Evolutionary conservation across 2,888 invertebrate genomes (phyloP).

Genomic region (Mesopsocus fuscifrons): DNA sequence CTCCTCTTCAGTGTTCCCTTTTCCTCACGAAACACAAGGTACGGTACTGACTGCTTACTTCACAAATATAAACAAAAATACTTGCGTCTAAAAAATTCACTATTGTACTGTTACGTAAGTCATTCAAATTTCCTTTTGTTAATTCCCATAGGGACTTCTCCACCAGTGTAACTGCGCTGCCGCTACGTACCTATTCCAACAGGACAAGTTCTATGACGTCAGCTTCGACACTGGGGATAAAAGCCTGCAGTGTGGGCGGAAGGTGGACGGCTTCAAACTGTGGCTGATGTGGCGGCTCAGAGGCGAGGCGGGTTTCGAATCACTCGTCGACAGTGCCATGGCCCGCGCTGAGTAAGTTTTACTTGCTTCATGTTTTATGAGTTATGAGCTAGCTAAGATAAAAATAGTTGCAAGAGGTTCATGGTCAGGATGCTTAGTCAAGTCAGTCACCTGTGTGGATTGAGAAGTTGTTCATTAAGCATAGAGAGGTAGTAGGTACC

Average conservation of each 20-base stretch:
- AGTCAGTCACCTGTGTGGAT: too few species aligned
- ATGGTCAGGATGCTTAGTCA: too few species aligned
- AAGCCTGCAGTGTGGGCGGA: slow-evolving; percentile 80
- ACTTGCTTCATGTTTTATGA: not conserved
- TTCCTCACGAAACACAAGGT: slow-evolving; percentile 40
- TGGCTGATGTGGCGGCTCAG: slow-evolving; percentile 86
- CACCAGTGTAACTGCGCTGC: slow-evolving; percentile 48
- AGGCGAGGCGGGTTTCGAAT: slow-evolving; percentile 38
- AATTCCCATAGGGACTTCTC: slow-evolving; percentile 34
- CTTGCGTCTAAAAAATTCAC: not conserved
- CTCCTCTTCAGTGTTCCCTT: slow-evolving; percentile 56
- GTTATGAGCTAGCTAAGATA: not conserved
- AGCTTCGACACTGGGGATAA: slow-evolving; percentile 69
- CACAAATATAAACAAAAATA: not conserved
- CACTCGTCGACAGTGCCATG: slow-evolving; percentile 44
- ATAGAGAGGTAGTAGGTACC: too few species aligned
- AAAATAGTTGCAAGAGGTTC: too few species aligned
- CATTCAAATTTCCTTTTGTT: too few species aligned
- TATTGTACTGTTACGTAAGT: not conserved
- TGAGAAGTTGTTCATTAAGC: too few species aligned
- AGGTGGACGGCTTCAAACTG: slow-evolving; percentile 80
- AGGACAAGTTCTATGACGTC: slow-evolving; percentile 67
- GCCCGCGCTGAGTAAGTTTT: slow-evolving; percentile 30
- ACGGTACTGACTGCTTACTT: slow-evolving; percentile 12
- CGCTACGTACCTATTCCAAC: slow-evolving; percentile 62